These are phyloP conservation scores for Hoplostethus mediterraneus DNA, from an alignment of 2,797 vertebrate genomes.

Conservation along the genomic window DNA sequence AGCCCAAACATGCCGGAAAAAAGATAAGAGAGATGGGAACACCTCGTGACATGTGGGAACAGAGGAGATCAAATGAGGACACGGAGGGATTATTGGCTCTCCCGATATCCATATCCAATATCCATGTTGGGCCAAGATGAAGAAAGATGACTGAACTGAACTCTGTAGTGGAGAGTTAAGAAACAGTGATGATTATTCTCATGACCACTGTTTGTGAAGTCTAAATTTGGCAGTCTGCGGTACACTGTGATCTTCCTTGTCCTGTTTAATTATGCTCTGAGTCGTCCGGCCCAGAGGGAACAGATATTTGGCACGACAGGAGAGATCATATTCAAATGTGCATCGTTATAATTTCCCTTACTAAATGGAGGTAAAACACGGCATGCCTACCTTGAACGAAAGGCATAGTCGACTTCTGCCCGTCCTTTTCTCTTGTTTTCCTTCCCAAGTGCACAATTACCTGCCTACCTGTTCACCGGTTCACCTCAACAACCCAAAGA, in stretches of 20 bases:
- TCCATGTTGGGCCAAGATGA: too few relatives aligned
- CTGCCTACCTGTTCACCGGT: neutral
- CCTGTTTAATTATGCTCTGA: too few relatives aligned
- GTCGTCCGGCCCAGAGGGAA: neutral
- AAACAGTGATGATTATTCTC: neutral
- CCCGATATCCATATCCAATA: neutral
- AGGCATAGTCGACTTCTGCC: too few relatives aligned
- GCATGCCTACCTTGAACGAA: too few relatives aligned
- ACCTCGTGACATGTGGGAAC: neutral
- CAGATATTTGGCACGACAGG: neutral
- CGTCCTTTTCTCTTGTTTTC: neutral
- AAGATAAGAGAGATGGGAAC: conserved; percentile 1
- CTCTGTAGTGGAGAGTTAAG: neutral
- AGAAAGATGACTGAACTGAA: neutral
- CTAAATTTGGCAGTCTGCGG: neutral
- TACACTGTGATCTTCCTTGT: neutral
- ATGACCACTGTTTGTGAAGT: too few relatives aligned
- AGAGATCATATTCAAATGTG: neutral
- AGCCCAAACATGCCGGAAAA: conserved; percentile 36
- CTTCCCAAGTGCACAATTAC: neutral
- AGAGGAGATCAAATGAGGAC: neutral
- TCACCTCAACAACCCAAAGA: conserved; percentile 23
- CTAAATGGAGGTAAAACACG: neutral
- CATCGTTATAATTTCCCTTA: neutral
- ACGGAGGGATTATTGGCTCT: conserved; percentile 8